These are phyloP conservation scores for Huso huso DNA, from an alignment of 2,797 vertebrate genomes.

Conservation along the genomic window DNA sequence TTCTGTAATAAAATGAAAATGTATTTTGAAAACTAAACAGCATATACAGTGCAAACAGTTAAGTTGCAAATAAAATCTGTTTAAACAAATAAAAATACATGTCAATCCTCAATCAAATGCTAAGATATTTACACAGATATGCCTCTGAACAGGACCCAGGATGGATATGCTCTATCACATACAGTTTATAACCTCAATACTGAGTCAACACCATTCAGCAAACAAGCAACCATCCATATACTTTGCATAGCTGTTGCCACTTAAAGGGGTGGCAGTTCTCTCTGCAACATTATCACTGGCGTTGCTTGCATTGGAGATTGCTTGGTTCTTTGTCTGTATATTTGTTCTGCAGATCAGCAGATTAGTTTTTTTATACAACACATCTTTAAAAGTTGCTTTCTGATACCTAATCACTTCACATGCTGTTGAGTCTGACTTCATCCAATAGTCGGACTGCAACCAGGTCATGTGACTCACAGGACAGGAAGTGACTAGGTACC, in stretches of 20 bases:
- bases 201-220: background rate
- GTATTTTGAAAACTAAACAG: constrained; percentile 18
- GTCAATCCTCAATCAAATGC: background rate
- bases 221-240: constrained; percentile 7
- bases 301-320: no score
- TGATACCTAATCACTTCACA: no score
- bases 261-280: no score
- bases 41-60: constrained; percentile 4
- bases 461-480: no score
- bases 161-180: constrained; percentile 11
- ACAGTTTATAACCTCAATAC: constrained; percentile 4
- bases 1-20: constrained; percentile 7
- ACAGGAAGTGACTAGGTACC: no score
- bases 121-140: background rate
- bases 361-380: no score
- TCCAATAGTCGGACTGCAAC: no score
- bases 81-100: background rate
- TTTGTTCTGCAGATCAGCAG: no score
- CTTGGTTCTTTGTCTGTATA: no score
- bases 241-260: constrained; percentile 5
- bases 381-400: no score
- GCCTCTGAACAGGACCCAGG: background rate
- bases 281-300: no score
- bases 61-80: background rate
- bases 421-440: no score